Percentiles rank a stretch among this genome's conserved stretches.
These are phyloP conservation scores for Aphelocoma californica DNA, from an alignment of 2,797 vertebrate species.

Conservation along the genomic window DNA sequence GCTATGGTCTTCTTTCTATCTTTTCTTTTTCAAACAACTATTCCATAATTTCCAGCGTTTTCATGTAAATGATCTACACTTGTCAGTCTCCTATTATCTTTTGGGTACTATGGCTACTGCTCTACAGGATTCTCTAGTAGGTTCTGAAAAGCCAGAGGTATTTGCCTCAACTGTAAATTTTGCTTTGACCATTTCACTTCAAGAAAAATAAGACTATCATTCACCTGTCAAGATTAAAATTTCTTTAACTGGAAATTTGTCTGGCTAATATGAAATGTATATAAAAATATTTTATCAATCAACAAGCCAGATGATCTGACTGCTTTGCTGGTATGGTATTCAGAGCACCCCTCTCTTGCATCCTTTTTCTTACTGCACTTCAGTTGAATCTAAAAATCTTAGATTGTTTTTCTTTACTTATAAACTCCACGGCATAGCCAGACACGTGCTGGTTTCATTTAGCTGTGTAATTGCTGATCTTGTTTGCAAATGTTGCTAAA, in stretches of 20 bases:
- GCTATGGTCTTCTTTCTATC: background rate
- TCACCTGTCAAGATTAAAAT: background rate
- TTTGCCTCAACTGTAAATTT: background rate
- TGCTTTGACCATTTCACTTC: background rate
- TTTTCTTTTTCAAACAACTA: background rate
- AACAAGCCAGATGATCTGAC: background rate
- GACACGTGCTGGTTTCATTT: background rate
- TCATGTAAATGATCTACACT: background rate
- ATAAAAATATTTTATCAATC: background rate
- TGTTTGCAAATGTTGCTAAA: constrained; percentile 40
- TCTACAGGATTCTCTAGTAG: background rate
- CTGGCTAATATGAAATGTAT: background rate
- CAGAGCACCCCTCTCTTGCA: background rate
- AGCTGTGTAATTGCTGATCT: constrained; percentile 9
- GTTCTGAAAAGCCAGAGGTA: background rate
- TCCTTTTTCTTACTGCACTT: background rate
- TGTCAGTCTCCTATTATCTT: background rate
- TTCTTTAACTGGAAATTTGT: background rate
- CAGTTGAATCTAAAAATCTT: background rate
- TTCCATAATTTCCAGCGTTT: background rate
- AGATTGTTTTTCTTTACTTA: background rate
- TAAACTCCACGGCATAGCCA: background rate
- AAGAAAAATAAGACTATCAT: background rate
- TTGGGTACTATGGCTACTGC: too few relatives aligned
- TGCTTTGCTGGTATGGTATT: background rate